These are phyloP conservation scores for Chionis minor DNA, from an alignment of 2,113 vertebrate genomes.

Conservation along the genomic window DNA sequence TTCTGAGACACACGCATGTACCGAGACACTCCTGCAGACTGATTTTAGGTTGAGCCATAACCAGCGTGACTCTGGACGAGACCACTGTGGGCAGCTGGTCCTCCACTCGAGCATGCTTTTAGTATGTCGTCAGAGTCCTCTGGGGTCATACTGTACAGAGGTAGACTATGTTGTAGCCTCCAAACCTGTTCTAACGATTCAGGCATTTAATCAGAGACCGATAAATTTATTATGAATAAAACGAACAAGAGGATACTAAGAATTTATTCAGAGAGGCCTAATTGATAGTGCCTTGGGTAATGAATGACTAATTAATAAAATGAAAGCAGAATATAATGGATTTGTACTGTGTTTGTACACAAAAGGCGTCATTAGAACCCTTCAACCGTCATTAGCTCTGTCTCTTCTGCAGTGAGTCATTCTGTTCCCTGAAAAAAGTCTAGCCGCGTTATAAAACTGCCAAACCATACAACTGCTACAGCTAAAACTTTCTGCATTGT, in stretches of 20 bases:
- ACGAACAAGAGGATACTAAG: neutral
- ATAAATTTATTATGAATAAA: constrained; percentile 19
- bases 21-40: neutral
- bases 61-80: neutral
- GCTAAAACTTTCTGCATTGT: neutral
- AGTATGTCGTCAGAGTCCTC: no score
- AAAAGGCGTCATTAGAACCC: constrained; percentile 38
- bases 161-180: neutral
- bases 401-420: constrained; percentile 39
- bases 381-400: constrained; percentile 13
- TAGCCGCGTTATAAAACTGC: neutral
- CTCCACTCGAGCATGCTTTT: neutral
- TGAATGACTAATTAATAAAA: constrained; percentile 51
- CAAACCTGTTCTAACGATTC: neutral
- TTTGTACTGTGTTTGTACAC: constrained; percentile 48
- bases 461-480: neutral
- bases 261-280: constrained; percentile 18
- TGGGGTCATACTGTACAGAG: neutral
- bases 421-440: neutral
- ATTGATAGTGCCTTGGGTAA: constrained; percentile 23
- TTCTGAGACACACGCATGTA: neutral
- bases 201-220: constrained; percentile 1
- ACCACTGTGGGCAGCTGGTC: neutral
- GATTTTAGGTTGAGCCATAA: neutral
- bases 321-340: constrained; percentile 13